phyloP scores from a whole-genome alignment of 1,140 invertebrate genomes.

The Philotrypesis tridentata region DNA sequence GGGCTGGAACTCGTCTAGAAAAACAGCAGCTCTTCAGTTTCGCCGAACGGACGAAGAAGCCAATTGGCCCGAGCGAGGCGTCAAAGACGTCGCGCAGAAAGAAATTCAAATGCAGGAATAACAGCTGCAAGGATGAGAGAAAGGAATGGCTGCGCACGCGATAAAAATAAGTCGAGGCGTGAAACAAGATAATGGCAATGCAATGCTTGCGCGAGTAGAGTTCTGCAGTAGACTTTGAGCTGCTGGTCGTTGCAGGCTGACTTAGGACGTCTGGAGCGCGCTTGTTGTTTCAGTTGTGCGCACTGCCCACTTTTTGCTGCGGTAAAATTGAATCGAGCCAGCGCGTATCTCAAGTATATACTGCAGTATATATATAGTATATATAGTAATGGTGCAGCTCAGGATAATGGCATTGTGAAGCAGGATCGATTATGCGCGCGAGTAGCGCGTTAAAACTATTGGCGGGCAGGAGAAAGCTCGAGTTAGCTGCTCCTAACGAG shows the following conservation, averaged over 20 bases:
- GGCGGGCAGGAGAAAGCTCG: neutral
- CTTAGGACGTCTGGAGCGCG: too few species aligned
- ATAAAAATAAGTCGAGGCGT: slow-evolving; percentile 58
- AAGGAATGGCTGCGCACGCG: neutral
- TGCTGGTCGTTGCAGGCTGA: neutral
- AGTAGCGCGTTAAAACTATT: neutral
- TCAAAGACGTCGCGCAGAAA: slow-evolving; percentile 8
- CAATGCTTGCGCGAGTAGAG: too few species aligned
- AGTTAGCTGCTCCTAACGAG: slow-evolving; percentile 65
- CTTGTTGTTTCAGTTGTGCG: too few species aligned
- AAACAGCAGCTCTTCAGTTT: neutral
- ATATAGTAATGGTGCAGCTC: too few species aligned
- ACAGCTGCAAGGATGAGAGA: too few species aligned
- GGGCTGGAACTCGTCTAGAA: too few species aligned
- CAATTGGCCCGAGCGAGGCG: neutral
- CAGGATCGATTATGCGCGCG: neutral
- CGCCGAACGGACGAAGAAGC: neutral
- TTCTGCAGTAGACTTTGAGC: too few species aligned
- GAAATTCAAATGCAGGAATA: slow-evolving; percentile 39
- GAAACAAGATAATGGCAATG: slow-evolving; percentile 74
- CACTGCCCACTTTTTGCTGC: too few species aligned
- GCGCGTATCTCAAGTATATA: too few species aligned
- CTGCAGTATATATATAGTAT: too few species aligned
- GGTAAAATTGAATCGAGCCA: too few species aligned
- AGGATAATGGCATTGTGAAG: too few species aligned